A percentile compares a stretch with the other conserved stretches of the same genome.
Evolutionary conservation across 2,888 invertebrate genomes (phyloP).

Genomic region (Nowickia ferox): DNA sequence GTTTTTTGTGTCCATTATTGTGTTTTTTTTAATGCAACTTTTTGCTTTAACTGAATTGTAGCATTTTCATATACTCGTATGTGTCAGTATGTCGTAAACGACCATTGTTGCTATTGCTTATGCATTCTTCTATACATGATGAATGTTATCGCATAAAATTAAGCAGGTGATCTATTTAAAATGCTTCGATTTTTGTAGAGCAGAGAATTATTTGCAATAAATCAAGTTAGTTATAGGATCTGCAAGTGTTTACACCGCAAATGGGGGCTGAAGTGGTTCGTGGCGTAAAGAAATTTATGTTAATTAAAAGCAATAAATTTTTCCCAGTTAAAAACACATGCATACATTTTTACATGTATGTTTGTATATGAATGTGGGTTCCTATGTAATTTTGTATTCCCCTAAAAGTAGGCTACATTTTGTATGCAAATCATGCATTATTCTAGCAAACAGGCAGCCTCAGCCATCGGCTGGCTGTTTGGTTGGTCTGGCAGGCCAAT

Average conservation of each 20-base stretch:
- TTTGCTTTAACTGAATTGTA: no score
- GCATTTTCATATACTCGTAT: no score
- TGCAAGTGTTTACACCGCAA: not conserved
- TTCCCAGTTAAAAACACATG: slow-evolving; percentile 13
- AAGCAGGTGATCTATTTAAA: not conserved
- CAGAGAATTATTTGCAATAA: not conserved
- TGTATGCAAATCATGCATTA: not conserved
- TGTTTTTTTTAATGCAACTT: no score
- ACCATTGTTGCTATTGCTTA: not conserved
- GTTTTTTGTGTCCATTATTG: no score
- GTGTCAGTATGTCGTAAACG: not conserved
- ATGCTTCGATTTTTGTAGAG: not conserved
- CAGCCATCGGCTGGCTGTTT: not conserved
- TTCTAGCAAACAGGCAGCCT: not conserved
- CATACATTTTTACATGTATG: not conserved
- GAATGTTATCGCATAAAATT: slow-evolving; percentile 1
- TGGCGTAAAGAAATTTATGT: slow-evolving; percentile 52
- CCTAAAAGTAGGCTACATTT: slow-evolving; percentile 55
- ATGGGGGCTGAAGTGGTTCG: slow-evolving; percentile 5
- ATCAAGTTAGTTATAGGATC: not conserved
- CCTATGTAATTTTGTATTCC: not conserved
- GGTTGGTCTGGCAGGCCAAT: slow-evolving; percentile 25
- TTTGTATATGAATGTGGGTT: slow-evolving; percentile 1
- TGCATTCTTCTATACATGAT: not conserved
- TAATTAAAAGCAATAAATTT: slow-evolving; percentile 68